A percentile compares a stretch with the other conserved stretches of the same genome.
phyloP scores from a whole-genome alignment of 2,888 invertebrate genomes.

The Aphidius colemani region DNA sequence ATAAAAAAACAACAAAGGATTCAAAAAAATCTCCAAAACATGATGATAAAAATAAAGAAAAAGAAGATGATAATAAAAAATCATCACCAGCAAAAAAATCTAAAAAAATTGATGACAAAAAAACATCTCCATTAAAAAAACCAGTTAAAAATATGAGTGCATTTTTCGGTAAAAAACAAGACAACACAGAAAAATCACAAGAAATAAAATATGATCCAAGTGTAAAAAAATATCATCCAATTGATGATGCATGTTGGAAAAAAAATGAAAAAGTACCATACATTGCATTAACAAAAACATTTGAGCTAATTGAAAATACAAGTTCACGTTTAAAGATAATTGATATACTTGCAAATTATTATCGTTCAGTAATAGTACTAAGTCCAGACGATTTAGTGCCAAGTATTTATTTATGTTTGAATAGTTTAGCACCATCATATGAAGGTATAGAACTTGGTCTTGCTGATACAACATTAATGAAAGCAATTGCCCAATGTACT shows the following conservation, averaged over 20 bases:
- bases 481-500: conserved; percentile 89
- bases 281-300: conserved; percentile 85
- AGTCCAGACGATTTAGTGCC: conserved; percentile 89
- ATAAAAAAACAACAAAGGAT: neutral
- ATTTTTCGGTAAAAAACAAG: conserved; percentile 5
- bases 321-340: conserved; percentile 87
- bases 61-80: neutral
- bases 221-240: conserved; percentile 77
- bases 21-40: neutral
- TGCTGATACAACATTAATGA: conserved; percentile 92
- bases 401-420: conserved; percentile 93
- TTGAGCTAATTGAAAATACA: conserved; percentile 86
- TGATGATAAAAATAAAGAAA: neutral
- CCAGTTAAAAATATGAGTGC: conserved; percentile 12
- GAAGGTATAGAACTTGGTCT: conserved; percentile 92
- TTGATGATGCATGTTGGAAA: conserved; percentile 83
- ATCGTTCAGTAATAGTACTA: conserved; percentile 85
- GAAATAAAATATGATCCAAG: conserved; percentile 70
- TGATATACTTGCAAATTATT: conserved; percentile 89
- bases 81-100: too few species aligned
- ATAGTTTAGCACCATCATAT: conserved; percentile 94
- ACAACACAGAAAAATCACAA: too few species aligned
- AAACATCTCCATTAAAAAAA: conserved; percentile 28
- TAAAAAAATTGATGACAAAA: conserved; percentile 4
- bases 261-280: conserved; percentile 85